Evolutionary conservation across 2,888 invertebrate genomes (phyloP).

Genomic region (Empis livida): DNA sequence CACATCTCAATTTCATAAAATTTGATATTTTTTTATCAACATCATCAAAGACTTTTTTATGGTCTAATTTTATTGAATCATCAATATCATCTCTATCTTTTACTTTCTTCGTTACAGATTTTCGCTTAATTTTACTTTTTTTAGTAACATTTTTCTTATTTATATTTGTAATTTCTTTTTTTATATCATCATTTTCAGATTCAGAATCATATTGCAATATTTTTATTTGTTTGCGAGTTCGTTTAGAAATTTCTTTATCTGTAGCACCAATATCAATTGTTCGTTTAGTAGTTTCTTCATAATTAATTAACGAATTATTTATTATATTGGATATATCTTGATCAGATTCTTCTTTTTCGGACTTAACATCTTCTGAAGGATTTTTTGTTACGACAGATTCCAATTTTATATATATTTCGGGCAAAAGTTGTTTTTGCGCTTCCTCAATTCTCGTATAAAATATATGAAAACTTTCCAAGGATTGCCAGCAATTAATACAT

Average conservation of each 20-base stretch:
- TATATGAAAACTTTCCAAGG: slow-evolving; percentile 21
- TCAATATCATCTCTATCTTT: background rate
- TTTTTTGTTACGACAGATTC: slow-evolving; percentile 1
- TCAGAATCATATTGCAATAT: too few species aligned
- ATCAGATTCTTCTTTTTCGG: slow-evolving; percentile 19
- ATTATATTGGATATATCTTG: slow-evolving; percentile 20
- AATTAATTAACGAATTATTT: background rate
- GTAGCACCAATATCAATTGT: background rate
- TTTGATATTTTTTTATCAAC: slow-evolving; percentile 23
- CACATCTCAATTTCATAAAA: slow-evolving; percentile 27
- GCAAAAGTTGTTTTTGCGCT: slow-evolving; percentile 15
- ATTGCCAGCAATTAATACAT: slow-evolving; percentile 22
- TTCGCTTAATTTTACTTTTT: background rate
- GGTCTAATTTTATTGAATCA: background rate
- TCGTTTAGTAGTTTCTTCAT: background rate
- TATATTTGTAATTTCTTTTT: too few species aligned
- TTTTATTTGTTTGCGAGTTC: too few species aligned
- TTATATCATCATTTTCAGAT: too few species aligned
- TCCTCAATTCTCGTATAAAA: slow-evolving; percentile 22
- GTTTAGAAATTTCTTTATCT: too few species aligned
- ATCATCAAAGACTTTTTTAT: slow-evolving; percentile 11
- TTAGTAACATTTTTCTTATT: too few species aligned
- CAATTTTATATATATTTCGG: slow-evolving; percentile 5
- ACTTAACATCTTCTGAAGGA: background rate
- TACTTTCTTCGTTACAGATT: background rate